Evolutionary conservation across 2,797 vertebrate species (phyloP).

Genomic region (Eulemur rubriventer): DNA sequence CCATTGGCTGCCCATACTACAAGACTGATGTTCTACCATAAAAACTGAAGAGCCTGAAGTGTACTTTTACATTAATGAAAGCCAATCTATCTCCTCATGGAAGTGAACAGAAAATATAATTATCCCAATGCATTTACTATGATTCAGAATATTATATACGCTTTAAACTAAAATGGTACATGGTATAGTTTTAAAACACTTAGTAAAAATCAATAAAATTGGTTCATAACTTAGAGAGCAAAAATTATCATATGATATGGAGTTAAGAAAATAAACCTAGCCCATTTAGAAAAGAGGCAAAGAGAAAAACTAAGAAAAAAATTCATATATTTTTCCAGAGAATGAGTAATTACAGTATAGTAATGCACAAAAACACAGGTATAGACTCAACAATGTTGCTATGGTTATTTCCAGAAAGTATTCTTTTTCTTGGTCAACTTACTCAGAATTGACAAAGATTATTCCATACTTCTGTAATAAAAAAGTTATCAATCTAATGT

Average conservation of each 20-base stretch:
- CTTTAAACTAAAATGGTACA: constrained; percentile 19
- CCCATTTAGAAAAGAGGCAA: background rate
- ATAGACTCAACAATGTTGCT: background rate
- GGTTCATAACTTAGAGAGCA: constrained; percentile 36
- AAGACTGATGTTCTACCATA: background rate
- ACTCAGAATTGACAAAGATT: background rate
- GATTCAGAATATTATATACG: constrained; percentile 29
- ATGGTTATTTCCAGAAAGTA: background rate
- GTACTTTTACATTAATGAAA: constrained; percentile 5
- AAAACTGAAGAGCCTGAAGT: background rate
- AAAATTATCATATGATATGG: background rate
- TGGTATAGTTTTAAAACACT: constrained; percentile 9
- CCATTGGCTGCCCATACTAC: background rate
- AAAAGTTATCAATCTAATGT: constrained; percentile 2
- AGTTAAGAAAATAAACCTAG: constrained; percentile 42
- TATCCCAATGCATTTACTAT: background rate
- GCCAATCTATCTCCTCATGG: background rate
- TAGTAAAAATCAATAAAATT: constrained; percentile 38
- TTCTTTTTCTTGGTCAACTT: constrained; percentile 44
- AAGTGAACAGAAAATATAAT: constrained; percentile 13
- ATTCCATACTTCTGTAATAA: background rate
- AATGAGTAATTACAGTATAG: background rate
- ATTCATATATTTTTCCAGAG: background rate
- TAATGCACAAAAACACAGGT: background rate
- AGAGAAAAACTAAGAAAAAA: constrained; percentile 17